Conservation (phyloP, 2,797 vertebrate genomes). For the Crocodylus rhombifer region DNA sequence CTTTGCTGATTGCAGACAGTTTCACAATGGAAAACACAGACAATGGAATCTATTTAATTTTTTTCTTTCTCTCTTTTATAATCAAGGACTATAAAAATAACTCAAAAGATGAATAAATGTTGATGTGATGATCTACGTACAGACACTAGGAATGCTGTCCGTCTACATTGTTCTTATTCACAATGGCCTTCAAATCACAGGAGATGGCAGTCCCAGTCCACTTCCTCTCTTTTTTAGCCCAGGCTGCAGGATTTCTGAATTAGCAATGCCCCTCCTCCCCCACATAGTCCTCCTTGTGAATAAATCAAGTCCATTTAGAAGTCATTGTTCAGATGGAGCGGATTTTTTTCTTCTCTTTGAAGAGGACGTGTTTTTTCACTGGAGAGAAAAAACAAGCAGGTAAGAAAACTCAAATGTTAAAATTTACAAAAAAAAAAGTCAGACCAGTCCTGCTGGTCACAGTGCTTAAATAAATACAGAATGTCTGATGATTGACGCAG, state of each 20-base stretch:
- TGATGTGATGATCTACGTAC: constrained; percentile 76
- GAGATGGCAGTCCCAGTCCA: constrained; percentile 70
- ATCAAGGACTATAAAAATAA: constrained; percentile 82
- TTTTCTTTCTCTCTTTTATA: constrained; percentile 62
- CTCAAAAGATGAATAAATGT: constrained; percentile 81
- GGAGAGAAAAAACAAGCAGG: constrained; percentile 49
- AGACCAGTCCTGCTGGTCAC: background rate
- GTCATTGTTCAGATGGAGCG: constrained; percentile 86
- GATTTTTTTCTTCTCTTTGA: constrained; percentile 95
- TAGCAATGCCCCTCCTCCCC: constrained; percentile 43
- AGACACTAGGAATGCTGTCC: constrained; percentile 77
- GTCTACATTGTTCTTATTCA: constrained; percentile 79
- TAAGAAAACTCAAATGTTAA: constrained; percentile 53
- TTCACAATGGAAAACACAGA: constrained; percentile 77
- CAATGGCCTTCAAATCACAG: constrained; percentile 80
- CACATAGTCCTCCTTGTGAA: constrained; percentile 53
- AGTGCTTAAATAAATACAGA: constrained; percentile 2
- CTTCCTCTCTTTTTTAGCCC: constrained; percentile 76
- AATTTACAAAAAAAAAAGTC: background rate
- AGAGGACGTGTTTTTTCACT: constrained; percentile 95
- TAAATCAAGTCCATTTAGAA: constrained; percentile 67
- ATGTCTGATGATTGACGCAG: background rate
- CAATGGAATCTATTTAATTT: constrained; percentile 80
- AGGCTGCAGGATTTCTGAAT: constrained; percentile 69
- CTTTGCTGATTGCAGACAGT: constrained; percentile 70